These are phyloP conservation scores for Phycodurus eques DNA, from an alignment of 2,113 vertebrate species.

Conservation along the genomic window DNA sequence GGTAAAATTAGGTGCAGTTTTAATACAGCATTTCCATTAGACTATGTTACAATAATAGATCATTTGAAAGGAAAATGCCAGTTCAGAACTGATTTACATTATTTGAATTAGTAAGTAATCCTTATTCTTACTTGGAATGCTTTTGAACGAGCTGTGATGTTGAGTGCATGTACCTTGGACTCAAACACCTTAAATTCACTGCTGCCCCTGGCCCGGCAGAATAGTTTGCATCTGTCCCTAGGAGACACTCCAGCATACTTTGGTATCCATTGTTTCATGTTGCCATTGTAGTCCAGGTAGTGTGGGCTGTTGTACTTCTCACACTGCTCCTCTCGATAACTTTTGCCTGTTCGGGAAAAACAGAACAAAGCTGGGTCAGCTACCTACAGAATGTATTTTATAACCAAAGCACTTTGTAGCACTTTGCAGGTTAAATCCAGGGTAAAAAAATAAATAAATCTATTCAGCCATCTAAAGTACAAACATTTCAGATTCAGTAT, in stretches of 20 bases:
- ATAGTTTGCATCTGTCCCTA: slow-evolving; percentile 90
- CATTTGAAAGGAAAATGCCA: background rate
- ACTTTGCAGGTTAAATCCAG: background rate
- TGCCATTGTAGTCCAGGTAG: slow-evolving; percentile 81
- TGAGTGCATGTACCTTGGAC: slow-evolving; percentile 77
- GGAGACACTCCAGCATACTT: slow-evolving; percentile 91
- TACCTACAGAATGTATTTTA: background rate
- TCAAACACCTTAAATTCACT: slow-evolving; percentile 96
- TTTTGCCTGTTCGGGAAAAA: slow-evolving; percentile 75
- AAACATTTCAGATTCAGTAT: no score
- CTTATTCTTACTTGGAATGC: background rate
- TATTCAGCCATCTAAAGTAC: no score
- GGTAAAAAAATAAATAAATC: background rate
- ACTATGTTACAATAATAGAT: background rate
- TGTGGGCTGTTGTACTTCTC: slow-evolving; percentile 87
- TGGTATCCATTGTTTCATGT: slow-evolving; percentile 87
- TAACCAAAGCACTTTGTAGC: background rate
- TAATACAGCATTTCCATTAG: background rate
- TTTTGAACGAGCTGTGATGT: background rate
- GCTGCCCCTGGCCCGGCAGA: slow-evolving; percentile 85
- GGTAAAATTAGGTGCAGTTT: background rate
- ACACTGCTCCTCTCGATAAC: slow-evolving; percentile 94
- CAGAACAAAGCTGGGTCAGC: background rate
- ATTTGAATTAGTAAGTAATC: background rate
- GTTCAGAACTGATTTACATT: background rate